Evolutionary conservation across 2,888 invertebrate species (phyloP), one percentile per base, ranked within the genome.

Genomic region (Phyllotreta striolata): DNA sequence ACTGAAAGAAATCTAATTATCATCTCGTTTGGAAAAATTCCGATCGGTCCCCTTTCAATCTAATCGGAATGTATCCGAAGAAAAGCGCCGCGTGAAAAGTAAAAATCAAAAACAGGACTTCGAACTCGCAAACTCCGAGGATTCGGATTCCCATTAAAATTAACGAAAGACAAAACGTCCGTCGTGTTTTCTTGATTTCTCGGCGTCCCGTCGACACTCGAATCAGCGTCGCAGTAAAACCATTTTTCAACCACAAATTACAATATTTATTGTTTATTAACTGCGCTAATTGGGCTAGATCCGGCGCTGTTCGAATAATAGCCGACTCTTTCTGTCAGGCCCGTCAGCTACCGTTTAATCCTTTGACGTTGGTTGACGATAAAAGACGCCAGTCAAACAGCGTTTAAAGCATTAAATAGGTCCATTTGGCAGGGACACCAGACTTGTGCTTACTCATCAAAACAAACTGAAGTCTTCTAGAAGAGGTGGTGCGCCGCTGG

Each of bases 141-240:
- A 52, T 60, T 67, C 63, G 63, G 54, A 63, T 66, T 70, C 70
- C 64, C 66, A 67, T 70, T 70, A 68, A 68, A 68, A 70, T 68
- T 68, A 68, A 68, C 66, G 64, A 64, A 67, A 60, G 60, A 67
- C 61, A 57, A 62, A 65, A 64, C 64, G 64, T 66, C 65, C 63
- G 64, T 67, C 62, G 44, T 67, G 66, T 69, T 67, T 66, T 58
- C 66, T 49, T 63, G 66, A 68, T 68, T 63, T 57, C 60, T 61
- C 62, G 66, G 56, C 62, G 66, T 58, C 40, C 49, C n/a, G n/a
- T n/a, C n/a, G n/a, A n/a, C n/a, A n/a, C n/a, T 24, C 24, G 24
- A 24, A 24, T 7, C 10, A 43, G 43, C 12, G 43, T 43, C 12
- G 10, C 9, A 7, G 43, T 6, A 1, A 12, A 12, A 43, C 5